Evolutionary conservation across 2,888 invertebrate species (phyloP).

Genomic region (Glaucopsyche alexis): DNA sequence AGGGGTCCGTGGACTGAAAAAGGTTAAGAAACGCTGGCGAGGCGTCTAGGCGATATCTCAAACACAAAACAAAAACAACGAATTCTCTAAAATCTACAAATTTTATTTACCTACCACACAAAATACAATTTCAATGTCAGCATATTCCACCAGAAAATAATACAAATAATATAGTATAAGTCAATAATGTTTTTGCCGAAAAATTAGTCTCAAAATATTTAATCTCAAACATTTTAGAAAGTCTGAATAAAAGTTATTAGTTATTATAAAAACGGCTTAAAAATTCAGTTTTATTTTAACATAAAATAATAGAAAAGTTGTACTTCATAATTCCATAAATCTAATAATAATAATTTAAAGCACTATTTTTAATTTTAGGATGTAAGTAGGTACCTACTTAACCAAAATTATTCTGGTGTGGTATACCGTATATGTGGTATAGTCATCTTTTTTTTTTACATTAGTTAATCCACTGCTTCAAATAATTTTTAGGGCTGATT

Average conservation of each 20-base stretch:
- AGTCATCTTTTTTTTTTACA: too few relatives aligned
- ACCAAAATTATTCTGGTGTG: not conserved
- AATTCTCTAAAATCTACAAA: not conserved
- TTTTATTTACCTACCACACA: not conserved
- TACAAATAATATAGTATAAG: not conserved
- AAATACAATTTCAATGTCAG: too few relatives aligned
- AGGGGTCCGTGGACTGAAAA: too few relatives aligned
- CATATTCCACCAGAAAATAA: too few relatives aligned
- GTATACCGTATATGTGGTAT: too few relatives aligned
- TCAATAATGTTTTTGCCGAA: not conserved
- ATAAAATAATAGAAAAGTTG: not conserved
- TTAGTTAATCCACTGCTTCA: too few relatives aligned
- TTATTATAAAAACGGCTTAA: not conserved
- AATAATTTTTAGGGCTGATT: too few relatives aligned
- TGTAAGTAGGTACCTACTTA: too few relatives aligned
- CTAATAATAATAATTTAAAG: not conserved
- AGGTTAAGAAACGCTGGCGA: too few relatives aligned
- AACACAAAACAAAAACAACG: not conserved
- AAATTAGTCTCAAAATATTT: not conserved
- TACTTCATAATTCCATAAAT: slow-evolving; percentile 10
- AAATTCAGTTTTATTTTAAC: not conserved
- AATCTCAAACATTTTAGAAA: too few relatives aligned
- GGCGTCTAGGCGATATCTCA: too few relatives aligned
- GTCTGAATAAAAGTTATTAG: not conserved
- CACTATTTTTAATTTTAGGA: not conserved